phyloP scores from a whole-genome alignment of 1,140 invertebrate species.

The Drosophila melanica region DNA sequence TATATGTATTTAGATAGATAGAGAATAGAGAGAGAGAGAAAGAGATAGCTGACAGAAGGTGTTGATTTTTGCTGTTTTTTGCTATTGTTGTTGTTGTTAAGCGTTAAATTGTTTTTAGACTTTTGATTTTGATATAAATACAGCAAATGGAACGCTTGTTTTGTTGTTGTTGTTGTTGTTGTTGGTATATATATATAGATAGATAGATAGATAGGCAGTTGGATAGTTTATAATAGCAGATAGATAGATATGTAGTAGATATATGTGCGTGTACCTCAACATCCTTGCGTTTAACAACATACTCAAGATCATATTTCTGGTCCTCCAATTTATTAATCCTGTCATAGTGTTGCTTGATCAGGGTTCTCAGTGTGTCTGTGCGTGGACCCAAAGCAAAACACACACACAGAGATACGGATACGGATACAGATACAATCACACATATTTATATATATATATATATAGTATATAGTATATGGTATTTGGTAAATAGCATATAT shows the following conservation, averaged over 20 bases:
- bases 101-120: conserved; percentile 53
- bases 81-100: conserved; percentile 55
- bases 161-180: conserved; percentile 6
- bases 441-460: conserved; percentile 5
- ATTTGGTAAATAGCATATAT: neutral
- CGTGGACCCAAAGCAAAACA: conserved; percentile 52
- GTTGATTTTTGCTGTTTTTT: conserved; percentile 47
- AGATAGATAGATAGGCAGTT: conserved; percentile 33
- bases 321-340: conserved; percentile 95
- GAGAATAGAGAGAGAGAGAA: conserved; percentile 42
- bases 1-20: conserved; percentile 33
- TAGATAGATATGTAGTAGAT: conserved; percentile 53
- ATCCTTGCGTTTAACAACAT: conserved; percentile 98
- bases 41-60: conserved; percentile 70
- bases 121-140: conserved; percentile 67
- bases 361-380: conserved; percentile 90
- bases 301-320: conserved; percentile 99
- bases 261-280: conserved; percentile 90
- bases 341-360: conserved; percentile 94
- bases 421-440: neutral
- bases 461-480: conserved; percentile 2
- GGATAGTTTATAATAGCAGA: conserved; percentile 26
- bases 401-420: conserved; percentile 33
- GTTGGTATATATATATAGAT: too few relatives aligned
- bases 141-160: conserved; percentile 6